Percentiles rank a stretch among this genome's conserved stretches.
These are phyloP conservation scores for Trematomus loennbergii DNA, from an alignment of 2,113 vertebrate species.

Conservation along the genomic window DNA sequence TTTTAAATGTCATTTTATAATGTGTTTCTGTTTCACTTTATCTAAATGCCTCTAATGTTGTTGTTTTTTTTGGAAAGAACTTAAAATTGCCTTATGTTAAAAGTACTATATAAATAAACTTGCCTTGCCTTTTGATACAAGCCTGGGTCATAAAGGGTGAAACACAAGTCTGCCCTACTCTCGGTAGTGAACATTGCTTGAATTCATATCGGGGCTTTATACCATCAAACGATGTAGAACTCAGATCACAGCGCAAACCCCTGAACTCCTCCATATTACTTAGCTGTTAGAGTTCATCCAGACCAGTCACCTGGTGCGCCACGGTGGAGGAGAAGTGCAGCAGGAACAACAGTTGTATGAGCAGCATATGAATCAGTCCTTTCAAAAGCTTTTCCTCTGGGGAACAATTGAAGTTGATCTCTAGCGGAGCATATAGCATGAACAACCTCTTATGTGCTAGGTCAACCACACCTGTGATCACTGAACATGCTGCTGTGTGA, in stretches of 20 bases:
- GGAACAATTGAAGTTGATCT: not conserved
- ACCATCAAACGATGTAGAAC: not conserved
- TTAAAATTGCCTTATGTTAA: too few species aligned
- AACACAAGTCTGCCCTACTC: not conserved
- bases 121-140: not conserved
- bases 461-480: conserved; percentile 15
- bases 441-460: conserved; percentile 38
- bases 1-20: too few species aligned
- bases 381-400: not conserved
- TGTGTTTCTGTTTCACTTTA: too few species aligned
- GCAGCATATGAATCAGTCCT: conserved; percentile 3
- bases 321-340: not conserved
- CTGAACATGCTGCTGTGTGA: conserved; percentile 20
- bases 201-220: not conserved
- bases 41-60: too few species aligned
- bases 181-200: not conserved
- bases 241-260: not conserved
- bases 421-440: conserved; percentile 4
- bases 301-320: not conserved
- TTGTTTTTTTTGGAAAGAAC: too few species aligned
- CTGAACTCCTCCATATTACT: not conserved
- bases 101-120: too few species aligned
- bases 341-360: conserved; percentile 2
- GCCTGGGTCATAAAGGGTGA: not conserved
- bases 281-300: not conserved